These are phyloP conservation scores for Dromius quadrimaculatus DNA, from an alignment of 2,888 invertebrate species.

Conservation along the genomic window DNA sequence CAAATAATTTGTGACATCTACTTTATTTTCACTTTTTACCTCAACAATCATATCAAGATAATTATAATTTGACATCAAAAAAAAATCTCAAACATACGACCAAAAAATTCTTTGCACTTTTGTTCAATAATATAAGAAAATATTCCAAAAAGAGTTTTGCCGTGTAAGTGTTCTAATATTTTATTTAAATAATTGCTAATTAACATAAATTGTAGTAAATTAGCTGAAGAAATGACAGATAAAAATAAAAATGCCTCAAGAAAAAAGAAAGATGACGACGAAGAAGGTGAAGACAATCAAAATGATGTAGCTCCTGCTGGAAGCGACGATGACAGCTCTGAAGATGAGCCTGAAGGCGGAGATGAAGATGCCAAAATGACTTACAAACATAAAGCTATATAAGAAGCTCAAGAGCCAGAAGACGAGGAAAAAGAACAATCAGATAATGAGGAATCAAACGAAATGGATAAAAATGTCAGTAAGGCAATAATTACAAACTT, in stretches of 20 bases:
- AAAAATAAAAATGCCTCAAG: slow-evolving; percentile 50
- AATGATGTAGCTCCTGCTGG: slow-evolving; percentile 43
- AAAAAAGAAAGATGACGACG: slow-evolving; percentile 63
- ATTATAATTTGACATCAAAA: slow-evolving; percentile 78
- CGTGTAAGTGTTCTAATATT: slow-evolving; percentile 65
- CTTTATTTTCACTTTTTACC: slow-evolving; percentile 86
- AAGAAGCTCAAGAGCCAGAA: slow-evolving; percentile 69
- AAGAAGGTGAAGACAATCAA: slow-evolving; percentile 56
- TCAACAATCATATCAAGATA: slow-evolving; percentile 77
- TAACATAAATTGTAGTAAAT: slow-evolving; percentile 61
- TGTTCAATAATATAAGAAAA: slow-evolving; percentile 75
- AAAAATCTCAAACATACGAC: slow-evolving; percentile 82
- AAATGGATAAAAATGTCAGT: slow-evolving; percentile 69
- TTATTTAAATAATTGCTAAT: slow-evolving; percentile 57
- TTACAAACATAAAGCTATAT: slow-evolving; percentile 62
- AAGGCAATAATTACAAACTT: slow-evolving; percentile 56
- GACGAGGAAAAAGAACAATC: slow-evolving; percentile 69
- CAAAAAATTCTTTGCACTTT: slow-evolving; percentile 71
- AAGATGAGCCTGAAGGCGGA: slow-evolving; percentile 73
- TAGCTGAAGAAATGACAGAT: slow-evolving; percentile 67
- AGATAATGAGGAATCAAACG: slow-evolving; percentile 76
- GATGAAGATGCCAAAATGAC: slow-evolving; percentile 64
- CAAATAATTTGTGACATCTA: too few relatives aligned
- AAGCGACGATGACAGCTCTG: slow-evolving; percentile 70
- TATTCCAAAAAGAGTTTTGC: slow-evolving; percentile 70